Evolutionary conservation across 92 coral and sea anemone genomes (phyloP).

Genomic region (Siderastrea radians): DNA sequence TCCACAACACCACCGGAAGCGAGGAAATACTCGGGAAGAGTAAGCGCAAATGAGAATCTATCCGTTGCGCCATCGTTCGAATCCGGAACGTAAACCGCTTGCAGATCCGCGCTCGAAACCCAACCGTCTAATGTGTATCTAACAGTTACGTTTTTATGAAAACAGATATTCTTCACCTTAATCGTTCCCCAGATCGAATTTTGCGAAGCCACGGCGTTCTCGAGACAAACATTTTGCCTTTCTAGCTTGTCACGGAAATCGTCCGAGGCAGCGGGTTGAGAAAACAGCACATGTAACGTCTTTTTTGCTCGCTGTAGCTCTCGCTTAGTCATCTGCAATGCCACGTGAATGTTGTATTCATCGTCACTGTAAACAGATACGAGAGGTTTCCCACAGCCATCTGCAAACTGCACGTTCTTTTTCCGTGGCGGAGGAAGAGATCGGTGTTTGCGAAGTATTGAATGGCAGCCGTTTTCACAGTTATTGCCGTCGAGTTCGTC

Average conservation of each 20-base stretch:
- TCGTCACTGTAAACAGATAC: conserved; percentile 93
- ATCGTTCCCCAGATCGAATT: conserved; percentile 94
- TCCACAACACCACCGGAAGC: conserved; percentile 87
- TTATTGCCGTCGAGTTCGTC: conserved; percentile 46
- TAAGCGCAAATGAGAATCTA: conserved; percentile 95
- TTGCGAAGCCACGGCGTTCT: conserved; percentile 92
- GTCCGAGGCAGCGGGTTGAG: conserved; percentile 89
- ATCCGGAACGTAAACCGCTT: conserved; percentile 86
- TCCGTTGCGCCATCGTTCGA: conserved; percentile 93
- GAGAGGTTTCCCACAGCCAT: conserved; percentile 93
- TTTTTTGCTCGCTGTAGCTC: conserved; percentile 83
- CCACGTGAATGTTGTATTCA: conserved; percentile 93
- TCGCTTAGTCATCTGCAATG: conserved; percentile 79
- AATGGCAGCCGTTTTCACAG: conserved; percentile 71
- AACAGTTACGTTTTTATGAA: conserved; percentile 77
- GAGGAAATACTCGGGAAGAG: conserved; percentile 88
- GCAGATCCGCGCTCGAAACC: conserved; percentile 77
- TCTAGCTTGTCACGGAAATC: conserved; percentile 83
- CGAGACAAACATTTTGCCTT: conserved; percentile 81
- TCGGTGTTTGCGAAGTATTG: conserved; percentile 91
- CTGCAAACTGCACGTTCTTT: conserved; percentile 97
- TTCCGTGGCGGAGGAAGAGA: conserved; percentile 79
- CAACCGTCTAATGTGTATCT: conserved; percentile 87
- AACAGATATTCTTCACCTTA: conserved; percentile 95
- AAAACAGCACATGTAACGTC: conserved; percentile 78